Conservation (phyloP, 1,140 invertebrate genomes). For the Euura lappo region DNA sequence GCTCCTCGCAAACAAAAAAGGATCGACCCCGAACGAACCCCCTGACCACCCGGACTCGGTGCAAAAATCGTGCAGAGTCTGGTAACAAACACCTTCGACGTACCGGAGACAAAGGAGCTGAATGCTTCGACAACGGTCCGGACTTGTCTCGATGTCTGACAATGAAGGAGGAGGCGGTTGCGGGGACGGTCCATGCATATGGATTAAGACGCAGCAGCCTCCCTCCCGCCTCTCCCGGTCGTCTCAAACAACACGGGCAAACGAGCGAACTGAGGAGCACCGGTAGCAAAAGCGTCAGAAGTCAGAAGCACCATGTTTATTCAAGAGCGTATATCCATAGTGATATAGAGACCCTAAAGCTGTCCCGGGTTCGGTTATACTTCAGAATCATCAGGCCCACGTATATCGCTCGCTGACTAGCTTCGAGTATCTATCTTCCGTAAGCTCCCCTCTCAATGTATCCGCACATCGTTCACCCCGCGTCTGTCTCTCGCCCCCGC, state of each 20-base stretch:
- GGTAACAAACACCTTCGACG: not conserved
- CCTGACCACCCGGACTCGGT: too few species aligned
- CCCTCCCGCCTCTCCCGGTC: not conserved
- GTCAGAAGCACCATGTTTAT: not conserved
- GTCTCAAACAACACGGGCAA: too few species aligned
- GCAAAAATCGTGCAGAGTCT: not conserved
- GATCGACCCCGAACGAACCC: too few species aligned
- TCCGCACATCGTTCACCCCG: not conserved
- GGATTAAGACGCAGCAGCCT: not conserved
- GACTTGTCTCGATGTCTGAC: not conserved
- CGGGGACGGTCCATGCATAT: not conserved
- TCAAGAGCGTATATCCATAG: slow-evolving; percentile 2
- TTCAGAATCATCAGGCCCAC: too few species aligned
- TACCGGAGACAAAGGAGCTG: not conserved
- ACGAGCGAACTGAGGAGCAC: not conserved
- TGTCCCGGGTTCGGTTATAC: not conserved
- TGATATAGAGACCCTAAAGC: not conserved
- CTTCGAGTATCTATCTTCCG: not conserved
- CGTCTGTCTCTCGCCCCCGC: not conserved
- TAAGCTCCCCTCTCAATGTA: not conserved
- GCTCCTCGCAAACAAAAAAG: not conserved
- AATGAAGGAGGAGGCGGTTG: not conserved
- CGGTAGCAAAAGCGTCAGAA: not conserved
- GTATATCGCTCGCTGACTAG: not conserved
- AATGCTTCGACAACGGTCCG: not conserved